Evolutionary conservation across 30 jellyfish, hydroid and myxozoan species (phyloP), one percentile per base, ranked within the genome.

Genomic region (Aurelia sp.): DNA sequence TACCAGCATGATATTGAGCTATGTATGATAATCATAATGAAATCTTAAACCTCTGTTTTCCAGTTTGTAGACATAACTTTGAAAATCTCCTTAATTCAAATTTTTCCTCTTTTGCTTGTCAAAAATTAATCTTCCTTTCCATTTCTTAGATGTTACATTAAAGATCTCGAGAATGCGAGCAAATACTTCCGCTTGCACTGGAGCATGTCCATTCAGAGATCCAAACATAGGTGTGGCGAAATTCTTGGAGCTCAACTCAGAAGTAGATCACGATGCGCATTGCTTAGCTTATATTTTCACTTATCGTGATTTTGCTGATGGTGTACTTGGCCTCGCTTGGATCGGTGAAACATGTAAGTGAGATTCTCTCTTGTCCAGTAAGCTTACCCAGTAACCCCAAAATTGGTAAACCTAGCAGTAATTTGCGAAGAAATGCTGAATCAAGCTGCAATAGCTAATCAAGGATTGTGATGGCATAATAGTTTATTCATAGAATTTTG

Each of bases 251-350:
- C 79, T 89, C 19, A 96, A 96, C 13, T 94, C 99, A 6, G 92
- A 90, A 62, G 76, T 74, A 12, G 80, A 94, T 55, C 99, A 94
- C 71, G 80, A 79, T 52, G 87, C 85, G 4, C 94, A 71, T 69
- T 94, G 99, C 53, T 81, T 94, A 62, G 96, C 99, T 15, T 94
- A 94, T 68, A 87, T 94, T 16, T 94, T 94, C 83, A 86, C 97
- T 6, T 82, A 94, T 79, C 97, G 99, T 27, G 99, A 94, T 79
- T 94, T 94, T 74, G 75, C 92, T 15, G 97, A 89, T 79, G 99
- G 99, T 30, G 99, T 94, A 3, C 92, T 94, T 52, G 99, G 99
- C 33, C 71, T 94, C 13, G 99, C 99, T 33, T 94, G 99, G 99
- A 94, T 94, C 61, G 99, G 97, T 22, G 99, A 94, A 55, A 31